Evolutionary conservation across 2,888 invertebrate species (phyloP).

Genomic region (Sussaba pulchella): DNA sequence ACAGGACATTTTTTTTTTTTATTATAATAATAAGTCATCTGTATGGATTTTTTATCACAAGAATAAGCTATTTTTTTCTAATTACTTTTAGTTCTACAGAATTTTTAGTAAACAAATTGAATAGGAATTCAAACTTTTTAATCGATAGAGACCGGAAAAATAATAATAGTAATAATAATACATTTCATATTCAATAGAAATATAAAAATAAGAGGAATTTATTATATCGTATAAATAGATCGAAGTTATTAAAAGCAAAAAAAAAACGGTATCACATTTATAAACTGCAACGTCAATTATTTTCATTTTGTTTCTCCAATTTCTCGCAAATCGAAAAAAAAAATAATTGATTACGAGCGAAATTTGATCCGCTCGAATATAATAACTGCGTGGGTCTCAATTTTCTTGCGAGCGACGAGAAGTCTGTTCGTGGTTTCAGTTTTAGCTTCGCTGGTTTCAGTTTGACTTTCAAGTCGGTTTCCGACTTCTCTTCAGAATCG

Average conservation of each 20-base stretch:
- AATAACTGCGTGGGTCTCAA: constrained; percentile 14
- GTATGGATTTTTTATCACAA: no score
- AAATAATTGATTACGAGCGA: constrained; percentile 1
- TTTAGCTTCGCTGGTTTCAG: constrained; percentile 42
- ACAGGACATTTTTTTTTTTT: no score
- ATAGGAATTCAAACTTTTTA: no score
- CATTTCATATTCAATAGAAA: no score
- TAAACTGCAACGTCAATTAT: neutral
- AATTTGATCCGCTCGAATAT: neutral
- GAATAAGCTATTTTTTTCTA: no score
- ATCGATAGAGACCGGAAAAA: no score
- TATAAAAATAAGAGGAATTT: neutral
- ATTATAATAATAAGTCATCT: no score
- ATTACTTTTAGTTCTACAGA: no score
- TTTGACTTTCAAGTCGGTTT: constrained; percentile 43
- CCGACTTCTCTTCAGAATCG: constrained; percentile 10
- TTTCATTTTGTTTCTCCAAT: neutral
- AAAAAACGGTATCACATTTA: neutral
- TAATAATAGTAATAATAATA: neutral
- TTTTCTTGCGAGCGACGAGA: neutral
- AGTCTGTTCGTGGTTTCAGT: constrained; percentile 30
- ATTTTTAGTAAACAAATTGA: no score
- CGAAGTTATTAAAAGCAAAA: neutral
- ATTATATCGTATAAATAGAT: neutral
- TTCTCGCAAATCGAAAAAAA: neutral